A percentile compares a stretch with the other conserved stretches of the same genome.
Conservation (phyloP, 2,113 vertebrate species). For the Hiodon alosoides region DNA sequence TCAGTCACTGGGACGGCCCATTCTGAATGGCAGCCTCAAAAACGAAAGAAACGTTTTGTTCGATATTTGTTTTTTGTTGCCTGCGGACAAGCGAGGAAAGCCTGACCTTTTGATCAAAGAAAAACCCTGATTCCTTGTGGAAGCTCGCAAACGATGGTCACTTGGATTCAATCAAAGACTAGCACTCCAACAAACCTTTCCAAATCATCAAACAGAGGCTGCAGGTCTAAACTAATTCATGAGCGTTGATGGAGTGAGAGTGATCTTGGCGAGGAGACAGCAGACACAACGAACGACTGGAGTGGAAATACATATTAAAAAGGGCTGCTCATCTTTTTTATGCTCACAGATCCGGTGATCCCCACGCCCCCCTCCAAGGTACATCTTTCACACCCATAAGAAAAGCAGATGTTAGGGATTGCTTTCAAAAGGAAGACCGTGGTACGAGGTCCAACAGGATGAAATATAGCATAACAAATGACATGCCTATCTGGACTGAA, state of each 20-base stretch:
- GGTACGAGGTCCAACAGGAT: background rate
- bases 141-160: slow-evolving; percentile 10
- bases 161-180: slow-evolving; percentile 25
- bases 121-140: slow-evolving; percentile 26
- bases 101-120: slow-evolving; percentile 22
- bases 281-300: no score
- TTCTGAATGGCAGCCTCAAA: background rate
- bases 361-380: background rate
- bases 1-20: background rate
- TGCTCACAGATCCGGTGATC: background rate
- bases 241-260: slow-evolving; percentile 28
- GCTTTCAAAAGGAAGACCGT: background rate
- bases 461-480: slow-evolving; percentile 8
- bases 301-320: background rate
- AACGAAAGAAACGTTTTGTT: background rate
- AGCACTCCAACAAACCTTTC: slow-evolving; percentile 25
- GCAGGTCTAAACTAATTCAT: slow-evolving; percentile 11
- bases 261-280: slow-evolving; percentile 24
- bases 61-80: background rate
- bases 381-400: background rate
- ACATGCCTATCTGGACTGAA: slow-evolving; percentile 31
- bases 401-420: background rate
- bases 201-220: slow-evolving; percentile 7
- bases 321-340: background rate
- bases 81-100: background rate